A percentile compares a stretch with the other conserved stretches of the same genome.
phyloP scores from a whole-genome alignment of 2,888 invertebrate species.

The Fragum sueziense region DNA sequence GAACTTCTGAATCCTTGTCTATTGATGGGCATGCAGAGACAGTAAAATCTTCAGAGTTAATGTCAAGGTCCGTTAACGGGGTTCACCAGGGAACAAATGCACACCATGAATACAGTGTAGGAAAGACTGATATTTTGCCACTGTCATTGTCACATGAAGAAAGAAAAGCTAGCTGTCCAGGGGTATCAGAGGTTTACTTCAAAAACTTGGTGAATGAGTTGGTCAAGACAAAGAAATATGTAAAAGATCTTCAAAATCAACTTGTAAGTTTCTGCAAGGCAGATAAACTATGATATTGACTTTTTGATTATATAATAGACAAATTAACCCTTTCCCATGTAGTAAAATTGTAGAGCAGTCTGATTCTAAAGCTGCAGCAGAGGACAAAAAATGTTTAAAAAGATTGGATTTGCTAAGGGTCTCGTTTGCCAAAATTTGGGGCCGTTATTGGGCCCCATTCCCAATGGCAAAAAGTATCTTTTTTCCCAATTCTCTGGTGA shows the following conservation, averaged over 20 bases:
- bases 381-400: too few species aligned
- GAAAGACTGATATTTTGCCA: not conserved
- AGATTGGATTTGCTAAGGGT: too few species aligned
- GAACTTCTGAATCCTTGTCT: not conserved
- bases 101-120: not conserved
- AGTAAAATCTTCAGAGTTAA: not conserved
- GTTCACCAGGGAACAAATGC: not conserved
- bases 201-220: conserved; percentile 59
- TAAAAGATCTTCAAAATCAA: conserved; percentile 40
- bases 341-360: too few species aligned
- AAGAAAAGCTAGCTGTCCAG: not conserved
- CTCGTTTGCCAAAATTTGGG: too few species aligned
- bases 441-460: too few species aligned
- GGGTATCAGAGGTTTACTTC: conserved; percentile 57
- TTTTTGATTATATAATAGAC: too few species aligned
- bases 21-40: not conserved
- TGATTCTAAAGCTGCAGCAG: too few species aligned
- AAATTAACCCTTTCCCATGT: too few species aligned
- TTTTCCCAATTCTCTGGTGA: too few species aligned
- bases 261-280: conserved; percentile 13
- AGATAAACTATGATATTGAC: not conserved
- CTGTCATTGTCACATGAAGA: not conserved
- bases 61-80: not conserved
- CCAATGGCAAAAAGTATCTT: too few species aligned
- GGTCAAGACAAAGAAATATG: conserved; percentile 53